Conservation (phyloP, 1,140 invertebrate genomes). For the Oryctes rhinoceros region DNA sequence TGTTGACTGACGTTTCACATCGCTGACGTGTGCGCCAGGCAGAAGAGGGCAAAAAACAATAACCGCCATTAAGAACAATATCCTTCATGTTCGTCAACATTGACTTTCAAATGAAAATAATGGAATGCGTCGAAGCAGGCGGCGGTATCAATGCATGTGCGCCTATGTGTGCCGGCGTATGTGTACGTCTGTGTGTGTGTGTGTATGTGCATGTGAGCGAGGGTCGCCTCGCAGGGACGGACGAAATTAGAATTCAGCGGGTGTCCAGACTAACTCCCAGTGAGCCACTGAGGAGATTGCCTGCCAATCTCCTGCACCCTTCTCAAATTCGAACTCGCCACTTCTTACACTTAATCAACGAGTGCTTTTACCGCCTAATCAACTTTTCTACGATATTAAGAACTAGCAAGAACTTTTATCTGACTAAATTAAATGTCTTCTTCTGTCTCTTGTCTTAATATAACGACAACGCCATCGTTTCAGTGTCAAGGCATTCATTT, state of each 20-base stretch:
- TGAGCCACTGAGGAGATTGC: constrained; percentile 56
- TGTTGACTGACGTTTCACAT: too few relatives aligned
- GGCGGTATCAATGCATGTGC: neutral
- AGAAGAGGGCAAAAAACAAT: constrained; percentile 1
- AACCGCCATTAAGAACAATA: constrained; percentile 36
- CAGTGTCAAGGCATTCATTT: too few relatives aligned
- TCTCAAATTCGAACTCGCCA: constrained; percentile 43
- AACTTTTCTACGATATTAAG: constrained; percentile 40
- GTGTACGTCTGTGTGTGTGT: neutral
- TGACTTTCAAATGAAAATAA: constrained; percentile 36
- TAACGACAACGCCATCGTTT: too few relatives aligned
- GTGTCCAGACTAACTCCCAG: constrained; percentile 54
- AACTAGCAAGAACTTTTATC: constrained; percentile 23
- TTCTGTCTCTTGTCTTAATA: neutral
- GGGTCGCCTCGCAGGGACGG: constrained; percentile 16
- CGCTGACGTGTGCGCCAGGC: neutral
- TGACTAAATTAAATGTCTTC: constrained; percentile 25
- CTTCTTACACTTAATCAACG: constrained; percentile 43
- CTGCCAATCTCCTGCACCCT: constrained; percentile 54
- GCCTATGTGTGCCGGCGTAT: neutral
- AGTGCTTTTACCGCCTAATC: constrained; percentile 44
- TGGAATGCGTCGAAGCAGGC: constrained; percentile 19
- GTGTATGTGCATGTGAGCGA: too few relatives aligned
- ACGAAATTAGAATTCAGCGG: constrained; percentile 55
- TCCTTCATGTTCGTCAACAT: constrained; percentile 27